Evolutionary conservation across 2,797 vertebrate species (phyloP), one percentile per base, ranked within the genome.

Genomic region (Leucoraja ocellata): DNA sequence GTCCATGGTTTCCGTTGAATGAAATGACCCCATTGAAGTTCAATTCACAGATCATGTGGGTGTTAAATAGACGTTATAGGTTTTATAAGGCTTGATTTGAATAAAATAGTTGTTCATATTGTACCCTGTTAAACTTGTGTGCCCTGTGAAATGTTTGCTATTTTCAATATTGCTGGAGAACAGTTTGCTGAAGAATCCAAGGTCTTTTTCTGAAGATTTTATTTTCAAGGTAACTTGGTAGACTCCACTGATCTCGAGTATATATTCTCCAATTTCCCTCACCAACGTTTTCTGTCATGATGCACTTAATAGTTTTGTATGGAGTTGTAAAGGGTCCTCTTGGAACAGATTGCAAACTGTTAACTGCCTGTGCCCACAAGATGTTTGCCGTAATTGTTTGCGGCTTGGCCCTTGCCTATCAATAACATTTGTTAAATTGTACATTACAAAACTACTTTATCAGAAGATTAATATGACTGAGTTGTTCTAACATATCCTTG

Each of bases 261-360:
- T 21, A 91, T 13, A 10, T 25, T 54, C 6, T 65, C n/a, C 11
- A 14, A 9, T 46, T 92, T 46, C 8, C 39, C 21, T 25, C 36
- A 23, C 9, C 36, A 32, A 65, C 21, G 16, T 74, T 39, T 91
- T 71, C 68, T 91, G 65, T 91, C 36, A 32, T 91, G 32, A 91
- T 91, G 88, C 68, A 91, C 88, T 91, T 32, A 91, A 46, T 91
- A 36, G 90, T 36, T 71, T 91, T 46, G 5, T 74, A 91, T 36
- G 36, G 23, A 46, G 65, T 91, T 71, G 86, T 8, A 25, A 91
- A 91, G 32, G 39, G 90, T 88, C 16, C n/a, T 68, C 32, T 21
- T 88, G n/a, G 77, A 18, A 9, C n/a, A 36, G 32, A 68, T 32
- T 63, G 65, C 32, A n/a, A 16, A 88, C 21, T 68, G n/a, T 36